phyloP scores from a whole-genome alignment of 2,113 vertebrate species.

The Neopipo cinnamomea region DNA sequence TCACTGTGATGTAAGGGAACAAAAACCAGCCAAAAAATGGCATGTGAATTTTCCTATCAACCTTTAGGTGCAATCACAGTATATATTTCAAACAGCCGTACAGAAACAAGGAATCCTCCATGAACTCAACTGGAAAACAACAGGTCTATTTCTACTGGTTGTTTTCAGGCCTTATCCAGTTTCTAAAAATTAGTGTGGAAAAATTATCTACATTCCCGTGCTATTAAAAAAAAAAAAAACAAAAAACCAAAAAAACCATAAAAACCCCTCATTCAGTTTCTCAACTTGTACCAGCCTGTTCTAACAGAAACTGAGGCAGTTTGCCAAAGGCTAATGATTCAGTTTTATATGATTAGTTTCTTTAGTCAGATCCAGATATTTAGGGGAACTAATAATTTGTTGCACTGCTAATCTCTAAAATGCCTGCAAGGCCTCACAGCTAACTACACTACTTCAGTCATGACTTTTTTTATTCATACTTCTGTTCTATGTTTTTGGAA shows the following conservation, averaged over 20 bases:
- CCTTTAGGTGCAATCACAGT: not conserved
- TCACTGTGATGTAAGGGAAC: not conserved
- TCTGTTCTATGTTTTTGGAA: not conserved
- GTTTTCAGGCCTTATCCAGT: not conserved
- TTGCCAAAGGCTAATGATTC: conserved; percentile 34
- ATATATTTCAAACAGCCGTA: not conserved
- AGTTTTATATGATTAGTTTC: conserved; percentile 13
- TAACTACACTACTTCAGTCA: not conserved
- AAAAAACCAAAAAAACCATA: no score
- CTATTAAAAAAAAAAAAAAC: not conserved
- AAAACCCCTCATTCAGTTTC: not conserved
- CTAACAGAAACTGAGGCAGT: not conserved
- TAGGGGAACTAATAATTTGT: conserved; percentile 29
- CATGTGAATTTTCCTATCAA: not conserved
- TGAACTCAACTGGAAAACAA: not conserved
- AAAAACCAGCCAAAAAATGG: not conserved
- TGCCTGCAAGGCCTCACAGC: not conserved
- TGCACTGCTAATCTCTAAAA: not conserved
- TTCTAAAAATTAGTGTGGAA: not conserved
- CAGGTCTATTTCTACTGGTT: not conserved
- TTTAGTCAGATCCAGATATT: conserved; percentile 28
- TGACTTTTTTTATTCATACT: not conserved
- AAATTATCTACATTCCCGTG: not conserved
- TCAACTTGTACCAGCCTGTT: not conserved
- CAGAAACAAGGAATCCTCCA: not conserved